These are phyloP conservation scores for Odontocerum albicorne DNA, from an alignment of 2,888 invertebrate genomes.

Conservation along the genomic window DNA sequence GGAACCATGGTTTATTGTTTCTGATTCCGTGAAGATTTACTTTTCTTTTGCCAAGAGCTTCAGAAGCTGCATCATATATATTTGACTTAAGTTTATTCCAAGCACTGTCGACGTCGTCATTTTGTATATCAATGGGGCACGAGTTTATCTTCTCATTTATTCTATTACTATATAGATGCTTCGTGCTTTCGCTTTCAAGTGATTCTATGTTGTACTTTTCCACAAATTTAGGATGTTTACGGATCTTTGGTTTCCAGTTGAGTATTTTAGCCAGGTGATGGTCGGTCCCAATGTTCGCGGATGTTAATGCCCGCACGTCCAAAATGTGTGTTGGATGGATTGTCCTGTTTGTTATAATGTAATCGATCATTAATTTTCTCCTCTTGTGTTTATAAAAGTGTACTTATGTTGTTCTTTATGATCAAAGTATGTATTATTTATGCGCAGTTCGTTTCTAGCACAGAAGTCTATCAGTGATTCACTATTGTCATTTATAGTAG, in stretches of 20 bases:
- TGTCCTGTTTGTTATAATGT: slow-evolving; percentile 24
- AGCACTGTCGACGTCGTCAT: slow-evolving; percentile 3
- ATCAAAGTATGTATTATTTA: slow-evolving; percentile 30
- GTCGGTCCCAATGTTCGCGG: slow-evolving; percentile 25
- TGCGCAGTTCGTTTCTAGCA: slow-evolving; percentile 12
- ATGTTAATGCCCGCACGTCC: slow-evolving; percentile 24
- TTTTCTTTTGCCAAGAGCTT: slow-evolving; percentile 7
- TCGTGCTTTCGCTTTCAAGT: slow-evolving; percentile 17
- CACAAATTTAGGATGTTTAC: slow-evolving; percentile 2
- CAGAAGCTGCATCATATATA: background rate
- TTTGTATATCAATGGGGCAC: slow-evolving; percentile 8
- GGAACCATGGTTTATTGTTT: slow-evolving; percentile 20
- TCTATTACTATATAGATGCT: slow-evolving; percentile 7
- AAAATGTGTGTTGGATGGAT: slow-evolving; percentile 22
- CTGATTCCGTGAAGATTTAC: slow-evolving; percentile 13
- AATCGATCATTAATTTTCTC: slow-evolving; percentile 27
- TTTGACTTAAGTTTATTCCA: slow-evolving; percentile 2
- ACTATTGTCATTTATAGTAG: slow-evolving; percentile 21
- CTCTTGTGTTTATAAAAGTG: slow-evolving; percentile 28
- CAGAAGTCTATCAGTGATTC: slow-evolving; percentile 33
- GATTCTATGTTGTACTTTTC: slow-evolving; percentile 20
- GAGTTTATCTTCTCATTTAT: slow-evolving; percentile 12
- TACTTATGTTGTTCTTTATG: slow-evolving; percentile 30
- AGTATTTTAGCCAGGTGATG: slow-evolving; percentile 24
- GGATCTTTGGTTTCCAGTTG: slow-evolving; percentile 4